phyloP scores from a whole-genome alignment of 2,113 vertebrate species.

The Anhinga anhinga region DNA sequence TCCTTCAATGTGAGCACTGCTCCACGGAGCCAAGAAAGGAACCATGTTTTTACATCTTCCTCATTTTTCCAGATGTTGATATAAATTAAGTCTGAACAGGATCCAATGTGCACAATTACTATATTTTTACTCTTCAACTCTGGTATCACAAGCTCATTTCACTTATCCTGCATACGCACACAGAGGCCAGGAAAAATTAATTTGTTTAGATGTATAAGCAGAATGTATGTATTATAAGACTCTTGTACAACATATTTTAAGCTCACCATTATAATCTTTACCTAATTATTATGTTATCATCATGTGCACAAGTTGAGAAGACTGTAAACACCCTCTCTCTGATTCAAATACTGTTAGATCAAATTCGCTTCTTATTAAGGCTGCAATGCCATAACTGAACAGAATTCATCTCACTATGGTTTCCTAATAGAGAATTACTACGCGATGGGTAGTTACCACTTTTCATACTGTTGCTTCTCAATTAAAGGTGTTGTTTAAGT shows the following conservation, averaged over 20 bases:
- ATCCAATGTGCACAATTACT: neutral
- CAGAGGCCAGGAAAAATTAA: neutral
- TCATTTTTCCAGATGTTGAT: neutral
- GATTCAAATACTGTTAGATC: neutral
- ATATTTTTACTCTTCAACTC: neutral
- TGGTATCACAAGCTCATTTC: neutral
- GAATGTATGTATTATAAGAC: neutral
- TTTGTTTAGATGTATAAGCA: neutral
- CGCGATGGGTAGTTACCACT: neutral
- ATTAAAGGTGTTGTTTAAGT: conserved; percentile 7
- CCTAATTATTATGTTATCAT: neutral
- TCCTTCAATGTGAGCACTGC: accelerated
- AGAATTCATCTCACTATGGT: neutral
- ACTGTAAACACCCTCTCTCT: neutral
- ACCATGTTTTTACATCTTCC: neutral
- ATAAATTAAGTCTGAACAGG: neutral
- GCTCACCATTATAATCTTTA: neutral
- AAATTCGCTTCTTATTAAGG: neutral
- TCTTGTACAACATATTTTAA: neutral
- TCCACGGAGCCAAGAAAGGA: neutral
- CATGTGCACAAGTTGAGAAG: neutral
- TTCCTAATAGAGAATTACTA: neutral
- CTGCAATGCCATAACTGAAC: neutral
- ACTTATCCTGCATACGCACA: neutral
- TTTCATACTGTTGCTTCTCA: neutral